Base-by-base conservation (phyloP, 2,113 vertebrate genomes). In the Aptenodytes patagonicus region DNA sequence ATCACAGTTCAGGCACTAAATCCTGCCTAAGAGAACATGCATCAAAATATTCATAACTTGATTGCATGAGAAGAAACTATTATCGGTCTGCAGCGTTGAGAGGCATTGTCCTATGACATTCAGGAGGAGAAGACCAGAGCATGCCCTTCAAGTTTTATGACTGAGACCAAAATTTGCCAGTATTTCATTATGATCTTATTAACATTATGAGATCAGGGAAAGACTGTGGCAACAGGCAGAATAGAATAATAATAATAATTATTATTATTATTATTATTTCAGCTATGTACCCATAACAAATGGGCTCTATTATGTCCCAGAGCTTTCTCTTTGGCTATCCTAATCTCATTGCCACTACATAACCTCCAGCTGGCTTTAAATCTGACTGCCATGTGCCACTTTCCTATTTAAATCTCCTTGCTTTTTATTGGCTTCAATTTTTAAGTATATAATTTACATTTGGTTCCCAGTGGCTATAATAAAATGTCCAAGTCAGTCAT, bases 1-100 rank as follows among this genome's bases (percentile, higher is more conserved):
- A 73, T 77, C 87, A 66, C 73, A 93, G 75, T n/a, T 81, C 85
- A 94, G 90, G 71, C 90, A 93, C 76, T 94, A 95, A 95, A 96
- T 75, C 95, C 92, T 71, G n/a, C 68, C 73, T 29, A 32, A 26
- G 72, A 89, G 40, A 91, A 89, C 82, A 86, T 62, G 75, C 75
- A 84, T 93, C 87, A 87, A 90, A 90, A 92, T 94, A 97, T 87
- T 93, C 86, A 92, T 88, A 73, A 88, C 32, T 78, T 32, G 38
- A 57, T 44, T 83, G 68, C 95, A 89, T 52, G 71, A 86, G 68
- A 75, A 81, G 76, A 80, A 92, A 89, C 60, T 21, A 4, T 60
- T 22, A 77, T 68, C 54, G 83, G 34, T 7, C 84, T 61, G 73
- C 80, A 64, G 81, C 29, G 1, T 6, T 3, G 70, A 87, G 52